Percentiles rank a stretch among this genome's conserved stretches.
Conservation (phyloP, 2,888 invertebrate genomes). For the Caenorhabditis wallacei region DNA sequence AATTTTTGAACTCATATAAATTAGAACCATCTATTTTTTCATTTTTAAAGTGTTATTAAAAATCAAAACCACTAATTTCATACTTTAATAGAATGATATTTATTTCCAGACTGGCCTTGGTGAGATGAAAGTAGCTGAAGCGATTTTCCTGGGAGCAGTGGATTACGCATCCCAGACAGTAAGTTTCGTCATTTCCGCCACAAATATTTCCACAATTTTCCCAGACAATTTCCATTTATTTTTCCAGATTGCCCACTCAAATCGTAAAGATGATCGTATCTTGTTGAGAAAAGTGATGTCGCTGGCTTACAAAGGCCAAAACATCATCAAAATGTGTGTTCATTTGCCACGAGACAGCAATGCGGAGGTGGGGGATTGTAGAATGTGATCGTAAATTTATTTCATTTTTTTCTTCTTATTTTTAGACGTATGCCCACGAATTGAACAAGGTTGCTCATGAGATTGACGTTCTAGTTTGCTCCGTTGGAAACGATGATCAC, state of each 20-base stretch:
- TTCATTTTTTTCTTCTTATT: not conserved
- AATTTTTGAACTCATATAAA: too few species aligned
- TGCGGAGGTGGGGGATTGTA: constrained; percentile 30
- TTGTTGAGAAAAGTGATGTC: constrained; percentile 30
- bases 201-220: not conserved
- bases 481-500: not conserved
- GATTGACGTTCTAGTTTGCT: constrained; percentile 37
- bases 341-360: constrained; percentile 42
- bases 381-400: constrained; percentile 11
- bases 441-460: constrained; percentile 21
- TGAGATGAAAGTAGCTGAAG: constrained; percentile 53
- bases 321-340: constrained; percentile 54
- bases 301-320: constrained; percentile 43
- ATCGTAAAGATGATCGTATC: not conserved
- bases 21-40: not conserved
- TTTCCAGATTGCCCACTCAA: constrained; percentile 20
- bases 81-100: too few species aligned
- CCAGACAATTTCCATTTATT: too few species aligned
- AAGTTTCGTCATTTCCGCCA: too few species aligned
- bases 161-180: constrained; percentile 34
- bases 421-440: constrained; percentile 43
- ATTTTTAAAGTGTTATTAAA: too few species aligned
- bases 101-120: constrained; percentile 48
- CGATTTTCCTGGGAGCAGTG: constrained; percentile 29
- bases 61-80: too few species aligned